Base-by-base conservation (phyloP, 2,888 invertebrate genomes). In the Julus scandinavius region DNA sequence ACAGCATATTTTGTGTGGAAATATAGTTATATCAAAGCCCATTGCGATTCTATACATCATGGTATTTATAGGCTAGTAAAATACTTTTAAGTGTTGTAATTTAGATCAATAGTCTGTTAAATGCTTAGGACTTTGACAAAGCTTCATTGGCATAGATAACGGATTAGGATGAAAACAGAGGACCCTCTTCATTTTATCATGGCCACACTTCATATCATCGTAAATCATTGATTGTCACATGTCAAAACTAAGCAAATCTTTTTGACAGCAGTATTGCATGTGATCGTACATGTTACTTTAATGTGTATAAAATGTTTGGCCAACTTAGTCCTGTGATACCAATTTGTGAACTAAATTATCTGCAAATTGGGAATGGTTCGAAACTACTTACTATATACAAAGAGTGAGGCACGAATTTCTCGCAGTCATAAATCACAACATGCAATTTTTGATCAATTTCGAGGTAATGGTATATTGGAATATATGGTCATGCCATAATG, bases 81-180 rank as follows among this genome's bases (percentile, higher is more conserved):
- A 20, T 2, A 5, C 72, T 4, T 63, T 11, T 7, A 13, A 3
- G 54, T 17, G 4, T 20, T 72, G 2, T 72, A 72, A 72, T 72
- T 45, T 20, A 72, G 2, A 72, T 72, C 9, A 1, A 20, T 5
- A 45, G 6, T 7, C 45, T 45, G 45, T 45, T 45, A 7, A 7
- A 45, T 45, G 5, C 7, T 7, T 45, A 72, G 72, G 20, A 63
- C 5, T 63, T 63, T 4, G 20, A 13, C 5, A n/a, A 20, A 5
- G 29, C 29, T 29, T 6, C 20, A 72, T 29, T 72, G 29, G 29
- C 72, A 20, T 11, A 20, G 29, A n/a, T 72, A 72, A 72, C 29
- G 6, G 29, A 72, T 72, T 72, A 72, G 72, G 72, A 72, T n/a
- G 63, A 63, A 63, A 63, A 63, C n/a, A n/a, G n/a, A 17, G 63